Evolutionary conservation across 2,113 vertebrate genomes (phyloP).

Genomic region (Myrmecobius fasciatus): DNA sequence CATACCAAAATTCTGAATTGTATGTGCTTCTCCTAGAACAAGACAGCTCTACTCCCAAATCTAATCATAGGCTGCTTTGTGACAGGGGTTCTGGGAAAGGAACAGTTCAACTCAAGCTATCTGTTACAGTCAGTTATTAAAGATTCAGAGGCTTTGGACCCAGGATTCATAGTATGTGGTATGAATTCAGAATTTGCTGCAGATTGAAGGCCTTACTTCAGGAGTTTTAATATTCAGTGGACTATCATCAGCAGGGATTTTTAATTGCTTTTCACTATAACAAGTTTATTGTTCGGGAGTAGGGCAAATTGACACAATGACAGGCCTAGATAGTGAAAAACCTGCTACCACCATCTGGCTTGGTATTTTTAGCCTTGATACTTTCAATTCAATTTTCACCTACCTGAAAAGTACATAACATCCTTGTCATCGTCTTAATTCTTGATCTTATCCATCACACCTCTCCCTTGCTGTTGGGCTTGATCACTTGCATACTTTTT

Average conservation of each 20-base stretch:
- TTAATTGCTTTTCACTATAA: neutral
- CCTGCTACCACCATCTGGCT: neutral
- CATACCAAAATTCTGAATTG: neutral
- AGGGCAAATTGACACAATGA: neutral
- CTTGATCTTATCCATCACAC: neutral
- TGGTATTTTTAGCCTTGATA: neutral
- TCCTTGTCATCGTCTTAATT: neutral
- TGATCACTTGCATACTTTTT: neutral
- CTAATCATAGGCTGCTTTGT: neutral
- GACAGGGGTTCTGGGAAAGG: neutral
- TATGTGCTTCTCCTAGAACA: neutral
- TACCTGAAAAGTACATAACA: neutral
- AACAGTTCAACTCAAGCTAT: neutral
- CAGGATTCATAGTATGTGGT: neutral
- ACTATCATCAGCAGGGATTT: neutral
- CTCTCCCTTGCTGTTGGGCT: neutral
- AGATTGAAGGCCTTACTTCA: neutral
- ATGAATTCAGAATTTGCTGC: neutral
- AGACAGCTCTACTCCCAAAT: neutral
- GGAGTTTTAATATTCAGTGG: neutral
- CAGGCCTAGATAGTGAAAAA: neutral
- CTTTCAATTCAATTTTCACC: neutral
- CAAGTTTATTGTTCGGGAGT: neutral
- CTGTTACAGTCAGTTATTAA: neutral
- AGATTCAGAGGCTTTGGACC: neutral